Base-by-base conservation (phyloP, 2,888 invertebrate species). In the Cenopis cana region DNA sequence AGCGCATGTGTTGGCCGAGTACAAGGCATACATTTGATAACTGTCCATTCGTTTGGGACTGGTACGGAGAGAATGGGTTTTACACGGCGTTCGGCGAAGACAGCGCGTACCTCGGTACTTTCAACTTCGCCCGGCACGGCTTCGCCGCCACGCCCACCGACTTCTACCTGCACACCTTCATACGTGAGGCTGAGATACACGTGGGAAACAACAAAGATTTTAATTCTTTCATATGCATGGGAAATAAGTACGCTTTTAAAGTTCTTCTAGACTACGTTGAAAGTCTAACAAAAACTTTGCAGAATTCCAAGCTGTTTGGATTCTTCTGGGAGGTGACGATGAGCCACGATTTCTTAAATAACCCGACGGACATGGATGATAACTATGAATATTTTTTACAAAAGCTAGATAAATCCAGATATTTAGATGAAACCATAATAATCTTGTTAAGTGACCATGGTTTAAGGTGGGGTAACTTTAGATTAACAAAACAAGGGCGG, bases 391-490 rank as follows among this genome's bases (percentile, higher is more conserved):
- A 88, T 0, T 94, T 97, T 80, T 87, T 98, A 65, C 84, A 87
- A 73, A 85, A 89, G 70, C 83, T 96, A 64, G 88, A 95, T 49
- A 77, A 85, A 0, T 83, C 90, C 1, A 92, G 94, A 1, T 88
- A 95, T 67, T 88, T 97, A 67, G 94, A 96, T 65, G 94, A 95
- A 33, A 97, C 97, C 0, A 93, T 95, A 55, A 79, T 96, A 14
- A 91, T 98, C 65, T 85, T 97, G 11, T 93, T 98, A 92, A 98
- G 98, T 85, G 98, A 98, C 83, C 98, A 98, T 82, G 98, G 98
- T 0, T 95, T 98, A 72, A 93, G 98, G 73, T 98, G 97, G 96
- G 98, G 98, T 2, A 94, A 94, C 9, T 97, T 98, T 77, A 94
- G 98, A 11, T 93, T 94, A 76, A 98, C 98, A 0, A 97, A 96